These are phyloP conservation scores for Drosophila leonis DNA, from an alignment of 2,888 invertebrate species.

Conservation along the genomic window DNA sequence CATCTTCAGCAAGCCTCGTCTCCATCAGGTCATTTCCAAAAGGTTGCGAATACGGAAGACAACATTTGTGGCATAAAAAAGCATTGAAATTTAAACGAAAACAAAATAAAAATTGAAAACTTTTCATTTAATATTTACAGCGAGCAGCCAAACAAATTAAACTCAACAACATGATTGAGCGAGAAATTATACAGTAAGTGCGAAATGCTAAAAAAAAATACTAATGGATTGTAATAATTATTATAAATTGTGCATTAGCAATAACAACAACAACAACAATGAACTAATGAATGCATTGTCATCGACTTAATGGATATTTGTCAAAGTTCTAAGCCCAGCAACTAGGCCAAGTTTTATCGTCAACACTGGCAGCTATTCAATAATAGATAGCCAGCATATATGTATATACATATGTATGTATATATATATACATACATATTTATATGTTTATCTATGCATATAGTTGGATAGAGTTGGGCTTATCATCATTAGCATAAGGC, in stretches of 20 bases:
- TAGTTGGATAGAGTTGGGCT: constrained; percentile 2
- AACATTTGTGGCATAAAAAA: constrained; percentile 24
- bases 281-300: background rate
- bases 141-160: constrained; percentile 14
- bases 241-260: constrained; percentile 7
- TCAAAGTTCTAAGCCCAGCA: constrained; percentile 48
- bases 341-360: constrained; percentile 67
- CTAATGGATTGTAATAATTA: constrained; percentile 9
- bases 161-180: constrained; percentile 70
- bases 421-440: background rate
- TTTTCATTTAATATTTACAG: constrained; percentile 41
- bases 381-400: background rate
- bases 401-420: background rate
- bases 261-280: background rate
- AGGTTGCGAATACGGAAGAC: constrained; percentile 52
- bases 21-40: constrained; percentile 2
- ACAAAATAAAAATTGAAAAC: constrained; percentile 17
- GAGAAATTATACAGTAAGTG: constrained; percentile 81
- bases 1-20: background rate
- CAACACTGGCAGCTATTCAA: constrained; percentile 49
- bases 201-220: constrained; percentile 3
- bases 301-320: constrained; percentile 24
- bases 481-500: constrained; percentile 58
- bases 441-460: background rate
- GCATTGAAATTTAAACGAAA: background rate